phyloP scores from a whole-genome alignment of 2,113 vertebrate genomes.

The Trichomycterus rosablanca region DNA sequence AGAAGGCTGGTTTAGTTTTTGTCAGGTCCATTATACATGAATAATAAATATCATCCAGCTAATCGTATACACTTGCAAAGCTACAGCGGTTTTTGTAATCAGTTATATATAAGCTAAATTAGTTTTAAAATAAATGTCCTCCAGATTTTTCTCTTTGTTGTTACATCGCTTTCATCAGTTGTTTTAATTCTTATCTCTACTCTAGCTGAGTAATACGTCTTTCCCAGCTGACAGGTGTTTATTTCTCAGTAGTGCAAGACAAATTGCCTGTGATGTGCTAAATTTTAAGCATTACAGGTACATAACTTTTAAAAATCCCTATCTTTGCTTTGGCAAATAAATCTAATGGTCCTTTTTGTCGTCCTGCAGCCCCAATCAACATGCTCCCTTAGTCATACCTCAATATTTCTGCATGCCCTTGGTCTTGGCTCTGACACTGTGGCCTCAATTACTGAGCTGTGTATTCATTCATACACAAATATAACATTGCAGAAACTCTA shows the following conservation, averaged over 20 bases:
- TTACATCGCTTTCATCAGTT: too few relatives aligned
- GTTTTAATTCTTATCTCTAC: background rate
- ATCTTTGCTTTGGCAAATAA: slow-evolving; percentile 10
- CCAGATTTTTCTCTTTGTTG: too few relatives aligned
- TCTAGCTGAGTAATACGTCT: slow-evolving; percentile 13
- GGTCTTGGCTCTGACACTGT: background rate
- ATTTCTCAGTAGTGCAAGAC: slow-evolving; percentile 9
- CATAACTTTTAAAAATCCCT: slow-evolving; percentile 11
- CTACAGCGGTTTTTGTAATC: too few relatives aligned
- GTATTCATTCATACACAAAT: too few relatives aligned
- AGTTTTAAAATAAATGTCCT: too few relatives aligned
- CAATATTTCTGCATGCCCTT: slow-evolving; percentile 15
- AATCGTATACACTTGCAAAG: background rate
- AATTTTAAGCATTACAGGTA: slow-evolving; percentile 7
- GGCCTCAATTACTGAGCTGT: background rate
- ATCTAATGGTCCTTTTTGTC: slow-evolving; percentile 13
- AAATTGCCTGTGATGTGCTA: slow-evolving; percentile 30
- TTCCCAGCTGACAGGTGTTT: slow-evolving; percentile 21
- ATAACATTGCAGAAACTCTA: too few relatives aligned
- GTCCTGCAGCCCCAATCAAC: slow-evolving; percentile 13
- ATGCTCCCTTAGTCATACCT: background rate
- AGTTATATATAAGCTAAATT: too few relatives aligned
- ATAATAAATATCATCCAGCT: slow-evolving; percentile 21
- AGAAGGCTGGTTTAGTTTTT: slow-evolving; percentile 8
- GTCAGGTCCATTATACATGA: slow-evolving; percentile 1